Conservation (phyloP, 2,888 invertebrate species). For the Pharmacophagus antenor region DNA sequence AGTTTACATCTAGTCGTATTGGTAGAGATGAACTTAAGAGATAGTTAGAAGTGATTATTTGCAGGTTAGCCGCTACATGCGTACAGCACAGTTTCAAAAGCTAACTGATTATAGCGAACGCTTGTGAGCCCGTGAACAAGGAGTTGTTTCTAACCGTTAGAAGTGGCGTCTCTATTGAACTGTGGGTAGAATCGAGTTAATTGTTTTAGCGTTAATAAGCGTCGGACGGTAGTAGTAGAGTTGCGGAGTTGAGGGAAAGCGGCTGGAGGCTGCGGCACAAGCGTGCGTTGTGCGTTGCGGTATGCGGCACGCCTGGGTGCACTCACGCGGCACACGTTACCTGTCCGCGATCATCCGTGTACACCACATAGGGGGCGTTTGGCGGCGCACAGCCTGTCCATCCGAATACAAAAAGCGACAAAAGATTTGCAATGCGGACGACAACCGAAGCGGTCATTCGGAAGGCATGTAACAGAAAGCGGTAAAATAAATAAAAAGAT, state of each 20-base stretch:
- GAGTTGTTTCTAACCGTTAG: conserved; percentile 3
- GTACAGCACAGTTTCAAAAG: conserved; percentile 35
- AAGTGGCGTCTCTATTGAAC: conserved; percentile 7
- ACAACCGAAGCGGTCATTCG: conserved; percentile 79
- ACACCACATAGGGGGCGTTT: conserved; percentile 96
- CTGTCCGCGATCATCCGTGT: conserved; percentile 98
- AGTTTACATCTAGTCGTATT: conserved; percentile 11
- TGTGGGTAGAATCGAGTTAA: neutral
- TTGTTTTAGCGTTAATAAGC: conserved; percentile 45
- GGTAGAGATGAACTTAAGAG: conserved; percentile 29
- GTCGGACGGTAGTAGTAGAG: conserved; percentile 32
- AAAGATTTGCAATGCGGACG: conserved; percentile 74
- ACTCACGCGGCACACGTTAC: conserved; percentile 83
- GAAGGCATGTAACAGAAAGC: conserved; percentile 82
- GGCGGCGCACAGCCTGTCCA: conserved; percentile 86
- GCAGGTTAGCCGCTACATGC: conserved; percentile 56
- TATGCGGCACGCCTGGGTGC: conserved; percentile 37
- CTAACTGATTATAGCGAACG: conserved; percentile 38
- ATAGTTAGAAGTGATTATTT: conserved; percentile 33
- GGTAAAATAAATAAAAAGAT: conserved; percentile 74
- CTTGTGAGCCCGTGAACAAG: conserved; percentile 36
- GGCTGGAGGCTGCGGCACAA: conserved; percentile 35
- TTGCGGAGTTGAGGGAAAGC: conserved; percentile 30
- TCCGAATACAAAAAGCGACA: conserved; percentile 76
- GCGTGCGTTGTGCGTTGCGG: conserved; percentile 35